Evolutionary conservation across 2,113 vertebrate species (phyloP).

Genomic region (Periophthalmus modestus): DNA sequence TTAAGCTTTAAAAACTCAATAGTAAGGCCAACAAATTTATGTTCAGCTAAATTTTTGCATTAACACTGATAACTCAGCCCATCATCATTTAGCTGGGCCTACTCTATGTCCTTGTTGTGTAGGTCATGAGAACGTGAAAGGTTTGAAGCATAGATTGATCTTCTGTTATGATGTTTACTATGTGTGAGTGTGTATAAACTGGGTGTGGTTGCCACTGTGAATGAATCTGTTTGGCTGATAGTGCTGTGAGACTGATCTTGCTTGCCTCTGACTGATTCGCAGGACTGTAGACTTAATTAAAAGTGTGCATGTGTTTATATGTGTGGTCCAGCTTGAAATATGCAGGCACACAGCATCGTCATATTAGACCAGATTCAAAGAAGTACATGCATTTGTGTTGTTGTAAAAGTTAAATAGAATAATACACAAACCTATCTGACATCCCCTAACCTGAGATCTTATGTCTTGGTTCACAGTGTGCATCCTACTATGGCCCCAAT

Average conservation of each 20-base stretch:
- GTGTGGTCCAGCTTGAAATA: constrained; percentile 20
- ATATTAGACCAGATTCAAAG: neutral
- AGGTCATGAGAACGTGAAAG: neutral
- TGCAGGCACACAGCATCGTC: constrained; percentile 5
- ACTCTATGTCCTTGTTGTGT: neutral
- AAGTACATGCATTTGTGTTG: neutral
- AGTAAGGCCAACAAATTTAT: too few relatives aligned
- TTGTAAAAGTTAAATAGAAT: neutral
- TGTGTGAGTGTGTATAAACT: constrained; percentile 13
- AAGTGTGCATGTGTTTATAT: constrained; percentile 14
- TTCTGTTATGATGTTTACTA: neutral
- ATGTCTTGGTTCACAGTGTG: constrained; percentile 62
- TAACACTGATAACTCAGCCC: too few relatives aligned
- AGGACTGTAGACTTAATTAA: constrained; percentile 41
- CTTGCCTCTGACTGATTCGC: constrained; percentile 44
- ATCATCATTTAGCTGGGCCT: neutral
- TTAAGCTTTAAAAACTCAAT: too few relatives aligned
- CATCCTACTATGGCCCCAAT: constrained; percentile 70
- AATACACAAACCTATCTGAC: neutral
- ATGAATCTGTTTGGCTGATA: constrained; percentile 55
- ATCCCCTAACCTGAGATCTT: neutral
- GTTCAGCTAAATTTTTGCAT: too few relatives aligned
- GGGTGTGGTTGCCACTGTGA: constrained; percentile 19
- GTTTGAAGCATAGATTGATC: neutral
- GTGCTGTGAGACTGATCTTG: constrained; percentile 23